These are phyloP conservation scores for Isotomurus palustris DNA, from an alignment of 2,888 invertebrate species.

Conservation along the genomic window DNA sequence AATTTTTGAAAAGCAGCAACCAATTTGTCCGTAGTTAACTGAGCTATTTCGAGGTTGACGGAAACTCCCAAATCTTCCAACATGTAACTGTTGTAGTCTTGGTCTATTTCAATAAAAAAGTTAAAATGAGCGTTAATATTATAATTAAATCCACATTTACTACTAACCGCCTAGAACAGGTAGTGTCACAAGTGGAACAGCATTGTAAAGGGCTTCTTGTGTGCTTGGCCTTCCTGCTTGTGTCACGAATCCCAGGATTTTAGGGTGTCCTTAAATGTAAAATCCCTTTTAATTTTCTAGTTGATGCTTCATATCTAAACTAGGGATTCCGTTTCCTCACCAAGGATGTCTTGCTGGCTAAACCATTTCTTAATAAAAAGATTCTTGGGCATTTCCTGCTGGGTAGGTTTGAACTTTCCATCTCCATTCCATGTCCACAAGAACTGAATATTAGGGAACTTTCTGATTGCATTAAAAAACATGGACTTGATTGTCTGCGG, in stretches of 20 bases:
- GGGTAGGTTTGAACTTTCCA: neutral
- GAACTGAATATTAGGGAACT: slow-evolving; percentile 28
- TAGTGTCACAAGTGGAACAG: slow-evolving; percentile 32
- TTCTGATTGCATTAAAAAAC: slow-evolving; percentile 26
- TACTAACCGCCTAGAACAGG: slow-evolving; percentile 22
- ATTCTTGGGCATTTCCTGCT: slow-evolving; percentile 36
- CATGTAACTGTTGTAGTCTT: slow-evolving; percentile 24
- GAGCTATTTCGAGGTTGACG: slow-evolving; percentile 17
- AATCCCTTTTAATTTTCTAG: neutral
- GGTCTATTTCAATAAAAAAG: slow-evolving; percentile 15
- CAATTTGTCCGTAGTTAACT: neutral
- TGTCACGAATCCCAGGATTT: slow-evolving; percentile 33
- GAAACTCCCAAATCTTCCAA: slow-evolving; percentile 16
- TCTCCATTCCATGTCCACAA: slow-evolving; percentile 46
- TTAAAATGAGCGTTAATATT: neutral
- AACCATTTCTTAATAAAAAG: slow-evolving; percentile 40
- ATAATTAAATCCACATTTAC: neutral
- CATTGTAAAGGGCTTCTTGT: slow-evolving; percentile 37
- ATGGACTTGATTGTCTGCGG: slow-evolving; percentile 18
- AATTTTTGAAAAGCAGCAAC: neutral
- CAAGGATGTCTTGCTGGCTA: slow-evolving; percentile 45
- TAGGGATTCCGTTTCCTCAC: slow-evolving; percentile 17
- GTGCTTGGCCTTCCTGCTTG: slow-evolving; percentile 26
- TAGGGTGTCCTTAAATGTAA: slow-evolving; percentile 15
- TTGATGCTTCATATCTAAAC: neutral